A percentile compares a stretch with the other conserved stretches of the same genome.
These are phyloP conservation scores for Neotoxoptera formosana DNA, from an alignment of 1,140 invertebrate species.

Conservation along the genomic window DNA sequence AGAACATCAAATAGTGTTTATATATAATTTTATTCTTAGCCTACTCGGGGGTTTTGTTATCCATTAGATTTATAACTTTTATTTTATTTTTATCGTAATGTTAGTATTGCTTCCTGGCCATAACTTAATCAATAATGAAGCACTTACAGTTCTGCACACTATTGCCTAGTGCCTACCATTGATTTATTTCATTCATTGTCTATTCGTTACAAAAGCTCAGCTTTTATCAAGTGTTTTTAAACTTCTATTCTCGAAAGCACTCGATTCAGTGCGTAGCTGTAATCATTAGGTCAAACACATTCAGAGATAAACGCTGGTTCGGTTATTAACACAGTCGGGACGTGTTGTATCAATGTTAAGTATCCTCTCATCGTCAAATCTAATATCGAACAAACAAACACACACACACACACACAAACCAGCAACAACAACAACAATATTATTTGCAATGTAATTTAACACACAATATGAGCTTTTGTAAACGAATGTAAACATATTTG, in stretches of 20 bases:
- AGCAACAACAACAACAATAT: not conserved
- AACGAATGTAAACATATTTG: not conserved
- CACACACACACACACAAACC: not conserved
- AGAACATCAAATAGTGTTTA: not conserved
- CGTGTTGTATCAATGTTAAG: not conserved
- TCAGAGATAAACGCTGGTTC: not conserved
- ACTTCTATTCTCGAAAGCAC: not conserved
- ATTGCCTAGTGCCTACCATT: not conserved
- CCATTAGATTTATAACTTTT: not conserved
- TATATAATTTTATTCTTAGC: not conserved
- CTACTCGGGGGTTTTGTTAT: not conserved
- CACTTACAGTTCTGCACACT: not conserved
- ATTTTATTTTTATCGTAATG: not conserved
- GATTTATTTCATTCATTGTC: not conserved
- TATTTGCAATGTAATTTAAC: not conserved
- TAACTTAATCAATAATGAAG: not conserved
- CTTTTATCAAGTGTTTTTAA: not conserved
- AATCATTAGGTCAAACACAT: not conserved
- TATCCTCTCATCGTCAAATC: not conserved
- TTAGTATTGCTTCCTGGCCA: rapidly evolving
- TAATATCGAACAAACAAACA: not conserved
- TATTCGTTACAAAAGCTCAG: not conserved
- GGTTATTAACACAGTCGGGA: not conserved
- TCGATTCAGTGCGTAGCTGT: not conserved
- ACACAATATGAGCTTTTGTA: not conserved